Conservation (phyloP, 2,888 invertebrate genomes). For the Torymus aiolomorphi region DNA sequence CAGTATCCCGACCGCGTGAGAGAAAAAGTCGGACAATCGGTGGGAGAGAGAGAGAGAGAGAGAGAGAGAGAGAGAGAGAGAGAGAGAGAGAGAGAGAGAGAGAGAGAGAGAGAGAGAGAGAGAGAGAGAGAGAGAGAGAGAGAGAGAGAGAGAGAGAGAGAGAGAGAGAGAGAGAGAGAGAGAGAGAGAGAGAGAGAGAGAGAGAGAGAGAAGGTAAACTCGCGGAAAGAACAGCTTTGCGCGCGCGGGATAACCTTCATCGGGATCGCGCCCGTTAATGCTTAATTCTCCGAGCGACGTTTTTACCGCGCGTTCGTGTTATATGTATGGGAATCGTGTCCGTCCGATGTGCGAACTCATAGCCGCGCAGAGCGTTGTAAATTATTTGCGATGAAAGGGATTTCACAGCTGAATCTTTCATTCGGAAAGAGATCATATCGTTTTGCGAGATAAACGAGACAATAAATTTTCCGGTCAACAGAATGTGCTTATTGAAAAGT, state of each 20-base stretch:
- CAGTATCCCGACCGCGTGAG: neutral
- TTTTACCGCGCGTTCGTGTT: no score
- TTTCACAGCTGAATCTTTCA: constrained; percentile 28
- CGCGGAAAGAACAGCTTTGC: no score
- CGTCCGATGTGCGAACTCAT: neutral
- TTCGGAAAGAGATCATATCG: neutral
- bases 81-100: neutral
- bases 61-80: neutral
- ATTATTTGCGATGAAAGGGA: constrained; percentile 2
- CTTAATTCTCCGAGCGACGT: constrained; percentile 3
- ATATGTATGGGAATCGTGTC: neutral
- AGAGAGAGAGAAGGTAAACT: neutral
- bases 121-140: neutral
- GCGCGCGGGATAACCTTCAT: constrained; percentile 10
- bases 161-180: neutral
- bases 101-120: neutral
- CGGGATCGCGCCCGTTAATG: constrained; percentile 22
- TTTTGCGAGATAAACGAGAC: neutral
- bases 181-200: neutral
- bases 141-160: neutral
- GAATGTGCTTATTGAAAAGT: constrained; percentile 23
- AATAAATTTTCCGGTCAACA: neutral
- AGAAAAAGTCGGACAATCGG: neutral
- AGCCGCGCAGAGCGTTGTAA: neutral
- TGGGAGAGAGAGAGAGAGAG: neutral